Conservation (phyloP, 2,888 invertebrate species). For the Plusia festucae region DNA sequence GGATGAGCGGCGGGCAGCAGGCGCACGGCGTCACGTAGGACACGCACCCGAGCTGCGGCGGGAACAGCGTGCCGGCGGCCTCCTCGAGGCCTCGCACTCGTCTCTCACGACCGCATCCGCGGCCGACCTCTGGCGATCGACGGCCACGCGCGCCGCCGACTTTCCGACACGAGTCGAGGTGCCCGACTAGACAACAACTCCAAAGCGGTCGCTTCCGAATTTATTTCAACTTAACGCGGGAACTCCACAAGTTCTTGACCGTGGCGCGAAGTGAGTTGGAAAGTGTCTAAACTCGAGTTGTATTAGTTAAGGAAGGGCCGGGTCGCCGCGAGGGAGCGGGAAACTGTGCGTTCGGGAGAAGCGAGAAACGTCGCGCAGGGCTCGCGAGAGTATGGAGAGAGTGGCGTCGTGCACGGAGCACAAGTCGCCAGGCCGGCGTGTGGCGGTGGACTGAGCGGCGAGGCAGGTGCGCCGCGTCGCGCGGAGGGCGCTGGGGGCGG, state of each 20-base stretch:
- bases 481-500: constrained; percentile 85
- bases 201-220: constrained; percentile 57
- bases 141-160: constrained; percentile 82
- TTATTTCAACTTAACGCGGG: constrained; percentile 70
- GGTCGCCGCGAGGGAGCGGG: constrained; percentile 80
- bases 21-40: constrained; percentile 88
- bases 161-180: constrained; percentile 66
- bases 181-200: constrained; percentile 61
- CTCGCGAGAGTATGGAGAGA: constrained; percentile 88
- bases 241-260: constrained; percentile 74
- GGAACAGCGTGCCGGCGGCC: constrained; percentile 90
- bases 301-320: constrained; percentile 70
- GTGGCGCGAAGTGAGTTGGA: constrained; percentile 61
- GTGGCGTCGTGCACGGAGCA: constrained; percentile 88
- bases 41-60: constrained; percentile 89
- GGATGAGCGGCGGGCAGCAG: constrained; percentile 86
- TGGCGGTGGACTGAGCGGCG: constrained; percentile 82
- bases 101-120: constrained; percentile 88
- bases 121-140: constrained; percentile 83
- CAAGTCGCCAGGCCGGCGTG: constrained; percentile 86
- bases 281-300: constrained; percentile 72
- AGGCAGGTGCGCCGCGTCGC: constrained; percentile 84
- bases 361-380: constrained; percentile 86
- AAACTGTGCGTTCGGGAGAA: constrained; percentile 84
- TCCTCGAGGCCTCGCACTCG: constrained; percentile 86